phyloP scores from a whole-genome alignment of 2,797 vertebrate genomes.

The Neosilurus mollespiculum region DNA sequence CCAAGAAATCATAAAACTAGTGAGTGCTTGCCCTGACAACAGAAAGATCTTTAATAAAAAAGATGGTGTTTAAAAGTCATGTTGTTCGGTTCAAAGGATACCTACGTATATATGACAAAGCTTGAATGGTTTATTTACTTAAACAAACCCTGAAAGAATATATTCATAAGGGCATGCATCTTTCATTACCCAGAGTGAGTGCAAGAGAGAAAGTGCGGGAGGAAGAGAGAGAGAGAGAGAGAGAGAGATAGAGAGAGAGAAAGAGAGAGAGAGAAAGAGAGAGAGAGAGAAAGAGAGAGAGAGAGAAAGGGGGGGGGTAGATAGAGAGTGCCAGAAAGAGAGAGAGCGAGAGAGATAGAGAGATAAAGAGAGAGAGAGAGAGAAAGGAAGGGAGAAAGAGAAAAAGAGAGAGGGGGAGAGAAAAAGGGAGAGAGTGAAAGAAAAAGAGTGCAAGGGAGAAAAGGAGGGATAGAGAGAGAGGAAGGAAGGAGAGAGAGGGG shows the following conservation, averaged over 20 bases:
- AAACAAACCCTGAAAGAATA: slow-evolving; percentile 15
- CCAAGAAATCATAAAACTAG: slow-evolving; percentile 30
- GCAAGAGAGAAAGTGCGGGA: not conserved
- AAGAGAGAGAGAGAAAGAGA: not conserved
- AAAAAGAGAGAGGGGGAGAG: no score
- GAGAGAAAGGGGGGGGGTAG: not conserved
- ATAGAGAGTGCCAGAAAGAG: not conserved
- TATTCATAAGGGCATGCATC: not conserved
- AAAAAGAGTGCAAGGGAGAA: no score
- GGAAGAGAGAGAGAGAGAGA: slow-evolving; percentile 22
- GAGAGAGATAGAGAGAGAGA: slow-evolving; percentile 31
- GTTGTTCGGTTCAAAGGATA: not conserved
- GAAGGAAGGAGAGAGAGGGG: no score
- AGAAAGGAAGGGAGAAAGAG: no score
- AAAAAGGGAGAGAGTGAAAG: no score
- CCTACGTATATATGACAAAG: not conserved
- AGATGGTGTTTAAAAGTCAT: not conserved
- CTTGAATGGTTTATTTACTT: slow-evolving; percentile 17
- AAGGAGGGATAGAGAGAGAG: no score
- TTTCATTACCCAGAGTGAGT: slow-evolving; percentile 2
- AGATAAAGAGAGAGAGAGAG: no score
- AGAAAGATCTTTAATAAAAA: slow-evolving; percentile 2
- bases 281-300: slow-evolving; percentile 18
- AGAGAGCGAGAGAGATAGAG: not conserved
- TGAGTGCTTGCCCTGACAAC: slow-evolving; percentile 2